Percentiles rank a stretch among this genome's conserved stretches.
These are phyloP conservation scores for Stichodactyla mertensii DNA, from an alignment of 64 coral and sea anemone species.

Conservation along the genomic window DNA sequence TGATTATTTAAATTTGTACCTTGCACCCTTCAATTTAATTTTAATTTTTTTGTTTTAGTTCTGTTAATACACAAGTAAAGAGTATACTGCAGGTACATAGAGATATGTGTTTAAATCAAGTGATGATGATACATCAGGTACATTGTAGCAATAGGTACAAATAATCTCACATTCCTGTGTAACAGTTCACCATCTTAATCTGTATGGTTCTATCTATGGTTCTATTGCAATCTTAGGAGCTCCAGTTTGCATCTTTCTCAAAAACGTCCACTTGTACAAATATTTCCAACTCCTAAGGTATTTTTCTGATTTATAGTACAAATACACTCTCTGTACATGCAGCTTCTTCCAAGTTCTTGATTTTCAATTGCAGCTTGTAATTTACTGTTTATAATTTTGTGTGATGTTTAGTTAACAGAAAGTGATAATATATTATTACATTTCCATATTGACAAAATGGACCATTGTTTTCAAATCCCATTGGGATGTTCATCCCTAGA, in stretches of 20 bases:
- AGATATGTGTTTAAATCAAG: neutral
- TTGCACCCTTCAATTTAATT: no score
- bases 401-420: neutral
- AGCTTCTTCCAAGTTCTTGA: no score
- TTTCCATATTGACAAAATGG: neutral
- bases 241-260: neutral
- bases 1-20: no score
- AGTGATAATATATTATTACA: neutral
- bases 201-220: neutral
- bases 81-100: neutral
- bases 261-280: neutral
- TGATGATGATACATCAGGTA: neutral
- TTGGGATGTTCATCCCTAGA: no score
- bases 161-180: neutral
- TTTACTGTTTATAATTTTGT: neutral
- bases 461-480: no score
- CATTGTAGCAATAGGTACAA: neutral
- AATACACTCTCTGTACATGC: neutral
- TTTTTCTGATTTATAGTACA: neutral
- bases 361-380: no score
- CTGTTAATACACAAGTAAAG: neutral
- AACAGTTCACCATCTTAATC: neutral
- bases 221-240: no score
- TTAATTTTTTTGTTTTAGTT: neutral
- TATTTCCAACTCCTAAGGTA: neutral